phyloP scores from a whole-genome alignment of 30 jellyfish, hydroid and myxozoan genomes.

The Catostylus mosaicus region DNA sequence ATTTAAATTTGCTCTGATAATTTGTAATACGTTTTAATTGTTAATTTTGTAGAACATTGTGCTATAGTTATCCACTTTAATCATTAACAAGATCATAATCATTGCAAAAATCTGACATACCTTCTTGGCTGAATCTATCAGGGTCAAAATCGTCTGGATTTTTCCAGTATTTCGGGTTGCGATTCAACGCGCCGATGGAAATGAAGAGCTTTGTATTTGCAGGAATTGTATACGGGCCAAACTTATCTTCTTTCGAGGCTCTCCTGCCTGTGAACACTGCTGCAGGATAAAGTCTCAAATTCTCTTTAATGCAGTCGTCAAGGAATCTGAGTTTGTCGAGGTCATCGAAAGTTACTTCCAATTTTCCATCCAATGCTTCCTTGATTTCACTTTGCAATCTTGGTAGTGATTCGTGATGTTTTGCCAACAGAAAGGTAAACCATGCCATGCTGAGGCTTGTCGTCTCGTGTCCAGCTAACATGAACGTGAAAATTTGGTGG shows the following conservation, averaged over 20 bases:
- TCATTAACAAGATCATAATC: too few species aligned
- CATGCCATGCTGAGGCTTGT: constrained; percentile 63
- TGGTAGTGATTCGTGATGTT: constrained; percentile 20
- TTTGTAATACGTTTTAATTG: too few species aligned
- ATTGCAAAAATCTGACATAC: too few species aligned
- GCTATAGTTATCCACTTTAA: too few species aligned
- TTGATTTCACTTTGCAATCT: constrained; percentile 26
- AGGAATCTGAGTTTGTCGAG: constrained; percentile 14
- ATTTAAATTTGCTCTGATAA: too few species aligned
- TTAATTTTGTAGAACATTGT: too few species aligned
- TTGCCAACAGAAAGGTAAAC: constrained; percentile 52
- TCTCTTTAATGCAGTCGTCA: constrained; percentile 47
- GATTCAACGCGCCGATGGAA: constrained; percentile 25
- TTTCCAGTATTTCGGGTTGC: constrained; percentile 42
- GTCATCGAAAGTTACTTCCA: constrained; percentile 22
- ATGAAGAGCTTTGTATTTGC: constrained; percentile 5
- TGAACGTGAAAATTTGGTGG: constrained; percentile 60
- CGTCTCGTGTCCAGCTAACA: constrained; percentile 76
- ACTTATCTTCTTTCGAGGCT: constrained; percentile 19
- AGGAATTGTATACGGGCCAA: constrained; percentile 56
- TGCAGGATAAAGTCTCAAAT: constrained; percentile 48
- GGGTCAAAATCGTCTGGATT: constrained; percentile 51
- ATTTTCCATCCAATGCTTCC: constrained; percentile 17
- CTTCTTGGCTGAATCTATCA: constrained; percentile 2
- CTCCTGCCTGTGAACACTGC: constrained; percentile 12